Conservation (phyloP, 2,113 vertebrate species). For the Elephas maximus region DNA sequence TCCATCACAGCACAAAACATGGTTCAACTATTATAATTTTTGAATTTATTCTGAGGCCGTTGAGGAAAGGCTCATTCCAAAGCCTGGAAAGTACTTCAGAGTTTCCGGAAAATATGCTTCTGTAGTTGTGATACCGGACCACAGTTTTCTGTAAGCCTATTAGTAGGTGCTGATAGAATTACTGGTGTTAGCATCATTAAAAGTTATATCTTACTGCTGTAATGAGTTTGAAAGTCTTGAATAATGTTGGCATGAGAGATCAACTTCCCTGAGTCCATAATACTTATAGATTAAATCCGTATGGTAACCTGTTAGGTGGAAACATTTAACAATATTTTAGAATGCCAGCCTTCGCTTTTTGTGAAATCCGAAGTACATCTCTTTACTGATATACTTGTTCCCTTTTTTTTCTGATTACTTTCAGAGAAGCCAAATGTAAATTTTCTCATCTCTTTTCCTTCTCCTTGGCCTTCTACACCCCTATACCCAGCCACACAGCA, state of each 20-base stretch:
- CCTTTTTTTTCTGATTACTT: conserved; percentile 26
- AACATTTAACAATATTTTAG: neutral
- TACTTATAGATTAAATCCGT: neutral
- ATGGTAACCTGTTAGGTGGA: neutral
- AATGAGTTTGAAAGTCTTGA: conserved; percentile 47
- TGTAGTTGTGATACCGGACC: neutral
- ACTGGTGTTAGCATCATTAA: neutral
- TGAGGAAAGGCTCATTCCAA: neutral
- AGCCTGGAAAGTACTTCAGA: neutral
- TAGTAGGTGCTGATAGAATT: conserved; percentile 13
- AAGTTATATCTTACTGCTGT: neutral
- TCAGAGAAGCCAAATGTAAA: neutral
- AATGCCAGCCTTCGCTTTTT: neutral
- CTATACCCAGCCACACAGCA: neutral
- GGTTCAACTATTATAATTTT: neutral
- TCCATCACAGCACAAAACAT: neutral
- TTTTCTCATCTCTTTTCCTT: neutral
- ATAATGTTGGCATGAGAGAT: neutral
- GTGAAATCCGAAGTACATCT: neutral
- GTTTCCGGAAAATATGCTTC: neutral
- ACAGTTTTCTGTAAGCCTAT: conserved; percentile 13
- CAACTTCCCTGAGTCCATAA: neutral
- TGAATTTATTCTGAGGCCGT: conserved; percentile 49
- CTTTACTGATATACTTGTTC: neutral
- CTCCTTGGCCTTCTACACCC: neutral